A percentile compares a stretch with the other conserved stretches of the same genome.
Evolutionary conservation across 2,888 invertebrate species (phyloP).

Genomic region (Keiferia lycopersicella): DNA sequence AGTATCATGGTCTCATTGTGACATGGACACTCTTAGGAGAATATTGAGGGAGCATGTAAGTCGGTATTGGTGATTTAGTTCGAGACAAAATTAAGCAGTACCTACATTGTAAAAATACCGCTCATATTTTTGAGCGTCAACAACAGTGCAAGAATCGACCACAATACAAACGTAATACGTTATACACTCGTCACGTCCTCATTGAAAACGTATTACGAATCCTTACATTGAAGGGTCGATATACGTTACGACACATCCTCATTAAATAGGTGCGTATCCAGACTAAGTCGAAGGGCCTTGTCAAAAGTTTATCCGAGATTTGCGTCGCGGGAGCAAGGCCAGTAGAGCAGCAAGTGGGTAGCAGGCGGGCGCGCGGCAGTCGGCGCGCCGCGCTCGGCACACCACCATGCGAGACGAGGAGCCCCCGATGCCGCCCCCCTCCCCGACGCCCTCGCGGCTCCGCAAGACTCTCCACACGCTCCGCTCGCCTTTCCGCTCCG

Average conservation of each 20-base stretch:
- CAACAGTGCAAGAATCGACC: not conserved
- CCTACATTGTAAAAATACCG: not conserved
- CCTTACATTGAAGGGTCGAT: constrained; percentile 23
- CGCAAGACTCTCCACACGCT: constrained; percentile 75
- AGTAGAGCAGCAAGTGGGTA: constrained; percentile 27
- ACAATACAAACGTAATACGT: not conserved
- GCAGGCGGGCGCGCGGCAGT: constrained; percentile 32
- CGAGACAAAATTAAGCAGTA: not conserved
- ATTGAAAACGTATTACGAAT: constrained; percentile 22
- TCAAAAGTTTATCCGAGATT: constrained; percentile 63
- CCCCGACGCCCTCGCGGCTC: constrained; percentile 65
- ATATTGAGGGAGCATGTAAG: constrained; percentile 23
- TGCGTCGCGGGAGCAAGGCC: constrained; percentile 63
- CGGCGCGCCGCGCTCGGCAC: constrained; percentile 47
- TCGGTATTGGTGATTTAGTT: not conserved
- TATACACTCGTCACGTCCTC: constrained; percentile 13
- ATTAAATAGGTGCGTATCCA: constrained; percentile 24
- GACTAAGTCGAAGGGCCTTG: constrained; percentile 40
- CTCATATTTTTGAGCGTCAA: not conserved
- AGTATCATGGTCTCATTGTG: constrained; percentile 16
- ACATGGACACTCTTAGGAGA: constrained; percentile 21
- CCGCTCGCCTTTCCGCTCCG: constrained; percentile 75
- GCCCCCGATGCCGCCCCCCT: constrained; percentile 56
- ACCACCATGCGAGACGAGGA: constrained; percentile 66
- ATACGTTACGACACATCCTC: constrained; percentile 26